Evolutionary conservation across 1,140 invertebrate species (phyloP).

Genomic region (Nephotettix cincticeps): DNA sequence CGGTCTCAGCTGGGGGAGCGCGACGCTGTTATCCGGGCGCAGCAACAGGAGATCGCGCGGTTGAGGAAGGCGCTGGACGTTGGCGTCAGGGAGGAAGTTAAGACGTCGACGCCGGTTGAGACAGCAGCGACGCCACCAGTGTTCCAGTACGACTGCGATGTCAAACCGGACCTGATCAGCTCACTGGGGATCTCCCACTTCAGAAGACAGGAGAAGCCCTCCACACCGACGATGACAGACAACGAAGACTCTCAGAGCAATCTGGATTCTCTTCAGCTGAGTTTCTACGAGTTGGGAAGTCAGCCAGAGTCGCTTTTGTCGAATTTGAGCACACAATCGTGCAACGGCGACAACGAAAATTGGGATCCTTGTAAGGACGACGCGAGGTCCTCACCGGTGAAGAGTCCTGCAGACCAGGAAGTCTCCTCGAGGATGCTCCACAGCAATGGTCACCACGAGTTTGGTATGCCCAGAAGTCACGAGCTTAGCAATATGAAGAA

Average conservation of each 20-base stretch:
- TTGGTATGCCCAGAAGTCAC: neutral
- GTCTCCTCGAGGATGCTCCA: neutral
- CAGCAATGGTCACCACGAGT: neutral
- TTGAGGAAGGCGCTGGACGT: slow-evolving; percentile 51
- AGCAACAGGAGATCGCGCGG: slow-evolving; percentile 66
- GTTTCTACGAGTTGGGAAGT: slow-evolving; percentile 13
- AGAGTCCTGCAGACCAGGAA: neutral
- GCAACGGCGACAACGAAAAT: neutral
- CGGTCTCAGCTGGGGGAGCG: slow-evolving; percentile 65
- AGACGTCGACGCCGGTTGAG: slow-evolving; percentile 50
- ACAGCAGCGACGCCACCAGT: slow-evolving; percentile 51
- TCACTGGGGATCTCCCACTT: slow-evolving; percentile 35
- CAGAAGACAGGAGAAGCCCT: neutral
- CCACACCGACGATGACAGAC: neutral
- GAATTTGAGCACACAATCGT: slow-evolving; percentile 14
- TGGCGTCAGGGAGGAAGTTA: slow-evolving; percentile 30
- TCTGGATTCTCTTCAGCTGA: slow-evolving; percentile 11
- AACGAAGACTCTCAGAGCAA: slow-evolving; percentile 12
- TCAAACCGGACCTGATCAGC: slow-evolving; percentile 42
- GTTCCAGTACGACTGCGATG: slow-evolving; percentile 24
- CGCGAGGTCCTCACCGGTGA: neutral
- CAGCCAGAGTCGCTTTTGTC: slow-evolving; percentile 1
- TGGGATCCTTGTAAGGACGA: neutral
- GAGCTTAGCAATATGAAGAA: neutral
- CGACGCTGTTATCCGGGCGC: slow-evolving; percentile 66